phyloP scores from a whole-genome alignment of 1,140 invertebrate species.

The Microplitis mediator region DNA sequence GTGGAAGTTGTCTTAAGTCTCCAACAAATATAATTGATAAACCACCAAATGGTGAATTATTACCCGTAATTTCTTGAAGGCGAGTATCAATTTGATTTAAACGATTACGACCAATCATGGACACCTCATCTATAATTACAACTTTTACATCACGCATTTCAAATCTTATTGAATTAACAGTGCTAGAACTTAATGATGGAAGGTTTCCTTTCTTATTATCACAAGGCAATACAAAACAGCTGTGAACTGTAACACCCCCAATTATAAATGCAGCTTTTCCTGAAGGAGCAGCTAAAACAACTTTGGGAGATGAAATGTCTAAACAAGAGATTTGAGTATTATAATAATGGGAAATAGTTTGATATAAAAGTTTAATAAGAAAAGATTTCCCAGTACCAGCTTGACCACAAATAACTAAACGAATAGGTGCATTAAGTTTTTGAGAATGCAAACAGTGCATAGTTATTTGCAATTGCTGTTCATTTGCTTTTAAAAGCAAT shows the following conservation, averaged over 20 bases:
- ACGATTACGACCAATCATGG: no score
- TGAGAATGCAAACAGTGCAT: conserved; percentile 3
- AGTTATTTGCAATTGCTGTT: conserved; percentile 15
- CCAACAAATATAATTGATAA: conserved; percentile 38
- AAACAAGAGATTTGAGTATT: not conserved
- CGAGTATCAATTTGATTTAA: no score
- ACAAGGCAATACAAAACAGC: conserved; percentile 45
- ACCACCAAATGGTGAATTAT: not conserved
- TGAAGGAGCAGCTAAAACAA: conserved; percentile 44
- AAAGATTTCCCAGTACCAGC: conserved; percentile 38
- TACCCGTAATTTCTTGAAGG: no score
- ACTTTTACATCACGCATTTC: conserved; percentile 23
- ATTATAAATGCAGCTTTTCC: conserved; percentile 52
- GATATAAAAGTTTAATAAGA: conserved; percentile 29
- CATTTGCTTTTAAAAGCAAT: not conserved
- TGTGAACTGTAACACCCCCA: conserved; percentile 45
- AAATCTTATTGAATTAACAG: conserved; percentile 36
- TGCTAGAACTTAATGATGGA: conserved; percentile 24
- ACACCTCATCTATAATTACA: no score
- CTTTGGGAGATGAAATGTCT: conserved; percentile 28
- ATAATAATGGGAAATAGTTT: conserved; percentile 36
- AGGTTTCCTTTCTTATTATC: conserved; percentile 28
- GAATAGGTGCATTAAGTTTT: conserved; percentile 10
- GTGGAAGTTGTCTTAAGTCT: conserved; percentile 39
- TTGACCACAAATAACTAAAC: conserved; percentile 33